phyloP scores from a whole-genome alignment of 2,888 invertebrate genomes.

The Crepidodera aurea region DNA sequence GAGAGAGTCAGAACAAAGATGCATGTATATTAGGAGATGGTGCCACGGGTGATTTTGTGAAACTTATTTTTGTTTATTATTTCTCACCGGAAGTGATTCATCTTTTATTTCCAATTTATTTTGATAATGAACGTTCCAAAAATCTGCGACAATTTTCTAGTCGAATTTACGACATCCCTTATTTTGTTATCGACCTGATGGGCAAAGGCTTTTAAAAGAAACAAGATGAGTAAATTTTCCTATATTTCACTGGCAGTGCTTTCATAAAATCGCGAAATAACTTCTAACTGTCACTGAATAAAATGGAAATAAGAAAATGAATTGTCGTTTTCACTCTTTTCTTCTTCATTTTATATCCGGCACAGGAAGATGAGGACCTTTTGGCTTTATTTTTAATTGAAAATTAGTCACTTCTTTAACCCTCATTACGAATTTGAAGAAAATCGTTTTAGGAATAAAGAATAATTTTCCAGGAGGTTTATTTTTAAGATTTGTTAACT shows the following conservation, averaged over 20 bases:
- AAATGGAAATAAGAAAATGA: conserved; percentile 54
- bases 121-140: no score
- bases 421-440: conserved; percentile 9
- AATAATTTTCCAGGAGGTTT: neutral
- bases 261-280: conserved; percentile 55
- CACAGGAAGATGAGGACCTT: neutral
- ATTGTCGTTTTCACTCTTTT: conserved; percentile 54
- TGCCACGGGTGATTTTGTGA: no score
- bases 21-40: no score
- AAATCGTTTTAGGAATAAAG: conserved; percentile 1
- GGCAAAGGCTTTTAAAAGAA: conserved; percentile 51
- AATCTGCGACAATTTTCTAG: no score
- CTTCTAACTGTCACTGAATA: conserved; percentile 54
- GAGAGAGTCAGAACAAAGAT: no score
- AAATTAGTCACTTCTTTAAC: conserved; percentile 14
- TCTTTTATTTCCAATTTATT: no score
- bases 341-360: conserved; percentile 32
- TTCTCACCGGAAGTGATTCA: no score
- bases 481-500: no score
- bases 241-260: conserved; percentile 39
- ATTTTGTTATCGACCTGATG: conserved; percentile 52
- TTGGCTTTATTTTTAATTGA: conserved; percentile 14
- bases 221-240: conserved; percentile 53
- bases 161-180: conserved; percentile 14
- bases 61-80: no score